Evolutionary conservation across 2,888 invertebrate genomes (phyloP).

Genomic region (Tineola bisselliella): DNA sequence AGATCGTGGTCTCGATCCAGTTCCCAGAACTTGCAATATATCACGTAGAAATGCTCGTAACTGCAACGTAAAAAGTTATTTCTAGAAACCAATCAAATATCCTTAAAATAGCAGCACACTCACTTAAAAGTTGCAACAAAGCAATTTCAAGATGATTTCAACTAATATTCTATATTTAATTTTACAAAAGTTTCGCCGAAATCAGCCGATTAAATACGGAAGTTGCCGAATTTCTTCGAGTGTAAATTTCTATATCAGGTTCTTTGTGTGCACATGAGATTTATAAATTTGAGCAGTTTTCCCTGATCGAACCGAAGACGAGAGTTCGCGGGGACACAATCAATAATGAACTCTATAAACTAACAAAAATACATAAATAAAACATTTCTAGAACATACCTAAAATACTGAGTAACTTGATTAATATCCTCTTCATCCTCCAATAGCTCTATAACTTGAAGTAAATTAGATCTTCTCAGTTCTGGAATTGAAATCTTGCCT

Average conservation of each 20-base stretch:
- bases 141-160: too few species aligned
- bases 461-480: conserved; percentile 91
- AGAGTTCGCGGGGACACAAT: too few species aligned
- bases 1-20: conserved; percentile 98
- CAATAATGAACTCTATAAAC: too few species aligned
- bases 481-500: conserved; percentile 87
- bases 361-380: neutral
- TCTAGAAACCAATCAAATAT: neutral
- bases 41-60: conserved; percentile 99
- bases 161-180: too few species aligned
- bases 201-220: too few species aligned
- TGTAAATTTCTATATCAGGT: too few species aligned
- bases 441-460: conserved; percentile 82
- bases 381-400: conserved; percentile 31
- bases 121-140: neutral
- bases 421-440: conserved; percentile 97
- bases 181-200: too few species aligned
- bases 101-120: neutral
- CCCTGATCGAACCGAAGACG: too few species aligned
- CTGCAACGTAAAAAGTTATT: conserved; percentile 67
- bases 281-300: too few species aligned
- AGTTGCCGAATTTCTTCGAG: too few species aligned
- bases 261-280: too few species aligned
- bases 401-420: conserved; percentile 88
- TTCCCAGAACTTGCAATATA: conserved; percentile 99